These are phyloP conservation scores for Rhea americana DNA, from an alignment of 2,113 vertebrate species.

Conservation along the genomic window DNA sequence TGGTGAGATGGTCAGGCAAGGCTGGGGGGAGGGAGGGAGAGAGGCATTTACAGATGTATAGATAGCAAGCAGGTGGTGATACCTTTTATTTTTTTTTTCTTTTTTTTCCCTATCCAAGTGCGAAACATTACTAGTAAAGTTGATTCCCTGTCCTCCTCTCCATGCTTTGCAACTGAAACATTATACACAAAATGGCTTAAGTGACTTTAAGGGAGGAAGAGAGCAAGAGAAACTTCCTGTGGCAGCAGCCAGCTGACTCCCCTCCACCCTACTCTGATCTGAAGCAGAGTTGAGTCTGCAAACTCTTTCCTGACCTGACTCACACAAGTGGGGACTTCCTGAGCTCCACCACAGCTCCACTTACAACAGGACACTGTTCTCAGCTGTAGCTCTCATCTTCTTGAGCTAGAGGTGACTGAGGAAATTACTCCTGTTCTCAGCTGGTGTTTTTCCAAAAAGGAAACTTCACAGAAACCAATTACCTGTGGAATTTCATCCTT, in stretches of 20 bases:
- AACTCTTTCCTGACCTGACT: rapidly evolving
- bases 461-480: neutral
- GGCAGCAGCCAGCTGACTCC: neutral
- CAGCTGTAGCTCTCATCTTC: rapidly evolving
- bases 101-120: neutral
- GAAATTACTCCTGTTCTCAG: neutral
- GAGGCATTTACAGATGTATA: neutral
- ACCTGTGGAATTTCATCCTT: neutral
- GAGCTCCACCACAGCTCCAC: rapidly evolving
- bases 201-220: neutral
- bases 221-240: too few relatives aligned
- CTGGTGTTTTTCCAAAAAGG: neutral
- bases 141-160: neutral
- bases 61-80: neutral
- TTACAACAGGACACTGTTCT: rapidly evolving
- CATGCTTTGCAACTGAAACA: neutral
- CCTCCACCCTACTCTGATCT: rapidly evolving
- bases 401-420: rapidly evolving
- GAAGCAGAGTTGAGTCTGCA: neutral
- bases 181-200: neutral
- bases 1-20: neutral
- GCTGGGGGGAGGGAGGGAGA: too few relatives aligned
- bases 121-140: neutral
- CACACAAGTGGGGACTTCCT: rapidly evolving
- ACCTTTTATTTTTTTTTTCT: neutral